Evolutionary conservation across 2,888 invertebrate species (phyloP), one percentile per base, ranked within the genome.

Genomic region (Artemia sinica): DNA sequence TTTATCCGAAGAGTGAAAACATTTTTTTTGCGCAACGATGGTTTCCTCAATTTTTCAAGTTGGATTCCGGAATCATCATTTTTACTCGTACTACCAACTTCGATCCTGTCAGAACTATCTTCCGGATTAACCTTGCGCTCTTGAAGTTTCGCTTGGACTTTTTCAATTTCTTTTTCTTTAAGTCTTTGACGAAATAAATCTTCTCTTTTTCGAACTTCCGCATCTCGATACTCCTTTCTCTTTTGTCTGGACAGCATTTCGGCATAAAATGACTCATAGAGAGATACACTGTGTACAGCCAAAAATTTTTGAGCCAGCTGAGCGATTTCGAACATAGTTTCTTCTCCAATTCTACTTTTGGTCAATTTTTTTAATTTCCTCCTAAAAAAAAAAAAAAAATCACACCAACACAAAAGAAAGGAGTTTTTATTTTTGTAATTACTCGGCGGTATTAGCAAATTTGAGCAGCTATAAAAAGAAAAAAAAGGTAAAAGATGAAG

Each of bases 311-410:
- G 85, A 0, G 88, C 85, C 75, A 85, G 83, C 74, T 88, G 86
- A 2, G 88, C 86, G 66, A 95, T 77, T 74, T 92, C 86, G 75
- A 84, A 88, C 73, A 95, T 87, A 87, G 93, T 90, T 49, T 88
- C 91, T 79, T 89, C 87, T 0, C 91, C 91, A 69, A 84, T 82
- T 14, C 84, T 74, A 72, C 71, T 80, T 75, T 58, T 76, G 72
- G 87, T 84, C 73, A 86, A 77, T 1, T 79, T 74, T 74, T 68
- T 83, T 79, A 50, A 91, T 76, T 73, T 87, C 84, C 7, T 78
- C 76, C 48, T 84, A 77, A 8, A 94, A 77, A 58, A 58, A 52
- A 52, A 52, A 58, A 58, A 9, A 58, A 28, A 28, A 58, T 58
- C n/a, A n/a, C 7, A 52, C 28, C 28, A 28, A 18, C 8, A 18